Percentiles rank a stretch among this genome's conserved stretches.
Evolutionary conservation across 2,888 invertebrate species (phyloP).

Genomic region (Protula sp.): DNA sequence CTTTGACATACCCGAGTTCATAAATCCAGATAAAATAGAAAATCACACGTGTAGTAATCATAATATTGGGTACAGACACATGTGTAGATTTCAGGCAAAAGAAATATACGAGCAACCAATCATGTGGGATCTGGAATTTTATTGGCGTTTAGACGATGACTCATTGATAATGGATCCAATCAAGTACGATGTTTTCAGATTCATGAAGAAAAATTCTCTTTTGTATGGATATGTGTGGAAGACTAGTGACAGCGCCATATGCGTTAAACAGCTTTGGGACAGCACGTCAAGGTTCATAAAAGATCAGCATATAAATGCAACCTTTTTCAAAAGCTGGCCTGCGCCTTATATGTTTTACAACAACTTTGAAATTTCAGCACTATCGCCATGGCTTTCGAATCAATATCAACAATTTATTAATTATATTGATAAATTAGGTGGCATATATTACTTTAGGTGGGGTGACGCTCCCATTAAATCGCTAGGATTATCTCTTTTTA

Average conservation of each 20-base stretch:
- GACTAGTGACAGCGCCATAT: slow-evolving; percentile 8
- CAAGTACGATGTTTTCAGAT: slow-evolving; percentile 23
- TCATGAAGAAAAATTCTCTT: slow-evolving; percentile 11
- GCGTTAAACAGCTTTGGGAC: slow-evolving; percentile 20
- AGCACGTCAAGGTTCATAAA: slow-evolving; percentile 13
- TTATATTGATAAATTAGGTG: slow-evolving; percentile 22
- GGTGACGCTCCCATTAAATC: slow-evolving; percentile 27
- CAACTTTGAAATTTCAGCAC: slow-evolving; percentile 25
- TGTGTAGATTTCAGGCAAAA: slow-evolving; percentile 27
- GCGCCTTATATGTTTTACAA: slow-evolving; percentile 20
- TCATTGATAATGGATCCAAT: slow-evolving; percentile 14
- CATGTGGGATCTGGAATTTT: slow-evolving; percentile 19
- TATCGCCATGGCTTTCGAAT: slow-evolving; percentile 16
- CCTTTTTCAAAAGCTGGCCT: slow-evolving; percentile 16
- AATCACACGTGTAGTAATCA: slow-evolving; percentile 11
- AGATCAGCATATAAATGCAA: slow-evolving; percentile 3
- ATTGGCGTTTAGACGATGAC: slow-evolving; percentile 28
- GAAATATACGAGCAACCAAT: slow-evolving; percentile 21
- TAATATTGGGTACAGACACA: slow-evolving; percentile 21
- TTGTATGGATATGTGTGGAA: slow-evolving; percentile 21
- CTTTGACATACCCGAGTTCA: slow-evolving; percentile 16
- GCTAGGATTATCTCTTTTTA: slow-evolving; percentile 22
- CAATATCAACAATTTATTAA: slow-evolving; percentile 17
- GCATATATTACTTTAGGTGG: slow-evolving; percentile 26
- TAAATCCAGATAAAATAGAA: slow-evolving; percentile 3